Evolutionary conservation across 2,797 vertebrate genomes (phyloP), one percentile per base, ranked within the genome.

Genomic region (Crypturellus tataupa): DNA sequence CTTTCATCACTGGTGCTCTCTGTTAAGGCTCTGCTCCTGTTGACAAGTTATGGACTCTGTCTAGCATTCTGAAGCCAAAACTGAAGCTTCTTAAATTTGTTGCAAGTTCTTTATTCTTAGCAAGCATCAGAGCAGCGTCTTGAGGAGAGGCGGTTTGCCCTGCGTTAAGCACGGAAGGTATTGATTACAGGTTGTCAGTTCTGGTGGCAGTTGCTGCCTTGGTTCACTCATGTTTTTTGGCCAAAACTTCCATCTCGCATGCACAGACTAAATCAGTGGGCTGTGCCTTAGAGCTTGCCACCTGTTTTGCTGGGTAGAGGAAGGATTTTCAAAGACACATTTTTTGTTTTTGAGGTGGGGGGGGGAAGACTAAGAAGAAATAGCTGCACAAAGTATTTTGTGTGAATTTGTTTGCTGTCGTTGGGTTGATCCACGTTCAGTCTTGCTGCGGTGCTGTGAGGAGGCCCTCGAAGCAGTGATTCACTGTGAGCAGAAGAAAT

Each of bases 141-240:
- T 88, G 40, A 33, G 86, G 68, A n/a, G 51, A 75, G 70, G 70
- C 0, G 0, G 27, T 78, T 93, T 87, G 37, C 62, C 67, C 83
- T 81, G n/a, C 60, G 67, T 93, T 70, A 55, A 76, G 60, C 47
- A 20, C 91, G 89, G 85, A 56, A 67, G 63, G 24, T 95, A 87
- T 88, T 70, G 92, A 85, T 96, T 79, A 86, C 70, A 82, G 85
- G 83, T 76, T 92, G 87, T 77, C 0, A 4, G 91, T 75, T 96
- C 93, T 88, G 70, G 85, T 90, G 91, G 77, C 87, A 86, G 68
- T 58, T 95, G 80, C 72, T 89, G 21, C 0, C 0, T 67, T 92
- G 79, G 89, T 91, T 96, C 77, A 42, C 40, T 89, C 80, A 81
- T 91, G 72, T 63, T 20, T 90, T 94, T 94, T 62, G 89, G 71